Percentiles rank a stretch among this genome's conserved stretches.
Evolutionary conservation across 2,113 vertebrate species (phyloP).

Genomic region (Phyllostomus hastatus): DNA sequence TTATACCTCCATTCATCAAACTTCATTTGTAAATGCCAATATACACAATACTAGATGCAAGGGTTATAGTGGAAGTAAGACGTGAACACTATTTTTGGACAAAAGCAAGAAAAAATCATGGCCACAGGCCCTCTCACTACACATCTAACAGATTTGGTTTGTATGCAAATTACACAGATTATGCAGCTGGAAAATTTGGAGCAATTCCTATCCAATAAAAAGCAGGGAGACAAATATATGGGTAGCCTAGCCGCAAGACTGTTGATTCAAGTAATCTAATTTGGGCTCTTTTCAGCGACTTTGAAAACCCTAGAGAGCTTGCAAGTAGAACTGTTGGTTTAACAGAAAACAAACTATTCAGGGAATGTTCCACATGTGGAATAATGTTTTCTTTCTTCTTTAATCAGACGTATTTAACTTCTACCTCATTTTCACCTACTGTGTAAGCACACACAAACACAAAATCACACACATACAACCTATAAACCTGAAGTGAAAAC

Average conservation of each 20-base stretch:
- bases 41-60: neutral
- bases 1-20: neutral
- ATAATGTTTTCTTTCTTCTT: slow-evolving; percentile 17
- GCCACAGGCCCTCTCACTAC: neutral
- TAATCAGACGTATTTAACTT: slow-evolving; percentile 1
- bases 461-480: neutral
- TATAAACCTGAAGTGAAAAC: neutral
- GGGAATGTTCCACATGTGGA: neutral
- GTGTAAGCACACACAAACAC: neutral
- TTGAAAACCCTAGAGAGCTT: slow-evolving; percentile 33
- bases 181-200: neutral
- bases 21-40: neutral
- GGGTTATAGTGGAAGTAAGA: neutral
- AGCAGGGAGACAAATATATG: neutral
- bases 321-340: slow-evolving; percentile 34
- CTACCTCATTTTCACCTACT: neutral
- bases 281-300: slow-evolving; percentile 19
- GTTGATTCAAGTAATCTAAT: slow-evolving; percentile 48
- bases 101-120: neutral
- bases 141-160: neutral
- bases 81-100: neutral
- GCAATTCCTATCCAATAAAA: neutral
- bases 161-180: neutral
- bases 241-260: neutral
- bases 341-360: slow-evolving; percentile 49